Evolutionary conservation across 2,113 vertebrate genomes (phyloP).

Genomic region (Ahaetulla prasina): DNA sequence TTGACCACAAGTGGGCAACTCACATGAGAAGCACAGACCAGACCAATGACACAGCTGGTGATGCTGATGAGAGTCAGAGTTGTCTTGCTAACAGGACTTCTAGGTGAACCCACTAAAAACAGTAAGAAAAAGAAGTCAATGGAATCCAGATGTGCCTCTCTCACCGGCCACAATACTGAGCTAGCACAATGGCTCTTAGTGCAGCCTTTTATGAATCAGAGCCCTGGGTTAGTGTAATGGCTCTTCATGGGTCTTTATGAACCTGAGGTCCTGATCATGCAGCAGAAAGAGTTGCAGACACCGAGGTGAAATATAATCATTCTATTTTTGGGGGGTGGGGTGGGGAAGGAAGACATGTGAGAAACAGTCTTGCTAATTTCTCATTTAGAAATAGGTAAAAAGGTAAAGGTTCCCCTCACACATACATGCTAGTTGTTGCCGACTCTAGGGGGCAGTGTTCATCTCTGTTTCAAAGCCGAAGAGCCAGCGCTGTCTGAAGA

Average conservation of each 20-base stretch:
- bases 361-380: background rate
- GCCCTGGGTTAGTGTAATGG: background rate
- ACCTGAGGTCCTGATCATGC: background rate
- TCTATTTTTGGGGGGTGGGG: background rate
- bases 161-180: background rate
- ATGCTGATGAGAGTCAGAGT: constrained; percentile 95
- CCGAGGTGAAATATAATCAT: background rate
- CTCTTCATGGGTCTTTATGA: background rate
- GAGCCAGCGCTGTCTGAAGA: too few species aligned
- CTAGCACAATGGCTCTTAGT: background rate
- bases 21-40: constrained; percentile 90
- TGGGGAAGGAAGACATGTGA: background rate
- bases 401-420: too few species aligned
- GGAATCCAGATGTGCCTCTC: constrained; percentile 21
- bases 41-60: constrained; percentile 88
- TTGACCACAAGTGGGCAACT: constrained; percentile 89
- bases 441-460: too few species aligned
- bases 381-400: too few species aligned
- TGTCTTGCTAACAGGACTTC: constrained; percentile 96
- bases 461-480: too few species aligned
- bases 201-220: background rate
- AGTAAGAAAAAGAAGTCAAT: background rate
- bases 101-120: constrained; percentile 82
- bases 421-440: too few species aligned
- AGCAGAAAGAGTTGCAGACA: background rate